Evolutionary conservation across 1,140 invertebrate species (phyloP).

Genomic region (Holotrichia oblita): DNA sequence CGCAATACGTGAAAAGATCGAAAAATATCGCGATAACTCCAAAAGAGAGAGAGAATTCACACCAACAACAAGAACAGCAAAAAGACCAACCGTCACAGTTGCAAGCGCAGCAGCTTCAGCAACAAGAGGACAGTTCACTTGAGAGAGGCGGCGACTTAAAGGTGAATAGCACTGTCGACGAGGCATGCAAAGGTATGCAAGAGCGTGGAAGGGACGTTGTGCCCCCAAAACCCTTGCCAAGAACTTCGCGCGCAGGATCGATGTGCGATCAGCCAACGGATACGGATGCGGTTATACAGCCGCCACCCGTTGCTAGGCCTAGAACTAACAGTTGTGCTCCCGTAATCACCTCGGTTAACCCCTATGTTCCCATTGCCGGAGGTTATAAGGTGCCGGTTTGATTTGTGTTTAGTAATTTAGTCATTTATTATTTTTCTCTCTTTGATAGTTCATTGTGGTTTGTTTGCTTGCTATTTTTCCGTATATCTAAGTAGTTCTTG

Average conservation of each 20-base stretch:
- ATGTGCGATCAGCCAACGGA: slow-evolving; percentile 63
- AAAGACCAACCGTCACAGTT: not conserved
- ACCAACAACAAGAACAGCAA: too few relatives aligned
- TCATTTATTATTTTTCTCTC: not conserved
- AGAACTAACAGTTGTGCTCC: slow-evolving; percentile 70
- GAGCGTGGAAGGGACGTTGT: slow-evolving; percentile 53
- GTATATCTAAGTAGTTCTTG: not conserved
- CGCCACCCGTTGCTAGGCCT: slow-evolving; percentile 78
- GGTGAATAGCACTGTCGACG: slow-evolving; percentile 34
- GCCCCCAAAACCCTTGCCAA: slow-evolving; percentile 80
- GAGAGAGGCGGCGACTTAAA: slow-evolving; percentile 31
- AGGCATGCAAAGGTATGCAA: slow-evolving; percentile 51
- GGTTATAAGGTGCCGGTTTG: slow-evolving; percentile 72
- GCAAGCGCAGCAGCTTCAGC: not conserved
- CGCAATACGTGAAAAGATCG: slow-evolving; percentile 25
- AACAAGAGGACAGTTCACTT: not conserved
- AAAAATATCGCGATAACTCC: slow-evolving; percentile 56
- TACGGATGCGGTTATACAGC: slow-evolving; percentile 59
- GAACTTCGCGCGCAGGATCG: slow-evolving; percentile 71
- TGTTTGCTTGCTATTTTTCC: not conserved
- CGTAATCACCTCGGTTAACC: slow-evolving; percentile 63
- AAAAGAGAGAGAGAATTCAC: slow-evolving; percentile 52
- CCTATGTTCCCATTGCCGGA: slow-evolving; percentile 64
- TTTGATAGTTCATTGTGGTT: not conserved
- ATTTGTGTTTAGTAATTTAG: slow-evolving; percentile 7